A percentile compares a stretch with the other conserved stretches of the same genome.
phyloP scores from a whole-genome alignment of 2,888 invertebrate genomes.

The Pseudoips prasinana region DNA sequence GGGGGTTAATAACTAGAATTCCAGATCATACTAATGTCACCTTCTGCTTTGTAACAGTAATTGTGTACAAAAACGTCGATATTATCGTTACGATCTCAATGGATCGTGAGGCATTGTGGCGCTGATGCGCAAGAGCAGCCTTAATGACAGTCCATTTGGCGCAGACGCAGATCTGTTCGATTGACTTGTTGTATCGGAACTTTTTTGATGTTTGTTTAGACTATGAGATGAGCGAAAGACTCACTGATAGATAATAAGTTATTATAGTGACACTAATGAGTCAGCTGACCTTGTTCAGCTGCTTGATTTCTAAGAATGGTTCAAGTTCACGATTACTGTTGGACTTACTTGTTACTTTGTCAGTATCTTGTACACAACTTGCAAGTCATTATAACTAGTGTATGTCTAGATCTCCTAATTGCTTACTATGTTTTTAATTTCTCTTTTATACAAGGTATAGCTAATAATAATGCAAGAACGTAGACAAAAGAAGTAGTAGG shows the following conservation, averaged over 20 bases:
- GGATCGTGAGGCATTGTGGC: slow-evolving; percentile 53
- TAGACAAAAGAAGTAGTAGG: no score
- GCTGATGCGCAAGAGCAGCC: slow-evolving; percentile 42
- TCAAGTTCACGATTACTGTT: no score
- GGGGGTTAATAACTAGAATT: no score
- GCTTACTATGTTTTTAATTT: no score
- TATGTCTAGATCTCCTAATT: no score
- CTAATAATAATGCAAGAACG: no score
- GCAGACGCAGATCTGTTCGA: slow-evolving; percentile 50
- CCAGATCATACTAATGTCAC: slow-evolving; percentile 10
- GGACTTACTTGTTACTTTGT: no score
- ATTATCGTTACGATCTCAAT: slow-evolving; percentile 50
- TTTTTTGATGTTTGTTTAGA: slow-evolving; percentile 50
- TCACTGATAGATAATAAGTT: slow-evolving; percentile 24
- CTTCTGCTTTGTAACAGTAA: slow-evolving; percentile 10
- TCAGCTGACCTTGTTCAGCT: slow-evolving; percentile 22
- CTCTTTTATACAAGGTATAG: no score
- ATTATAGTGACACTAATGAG: slow-evolving; percentile 34
- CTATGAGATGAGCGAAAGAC: slow-evolving; percentile 36
- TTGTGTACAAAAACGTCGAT: slow-evolving; percentile 25
- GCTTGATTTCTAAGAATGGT: slow-evolving; percentile 25
- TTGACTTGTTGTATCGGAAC: slow-evolving; percentile 55
- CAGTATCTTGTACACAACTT: no score
- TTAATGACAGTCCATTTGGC: slow-evolving; percentile 68
- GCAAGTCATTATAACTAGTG: no score